These are phyloP conservation scores for Cerceris ruficornis DNA, from an alignment of 2,888 invertebrate genomes.

Conservation along the genomic window DNA sequence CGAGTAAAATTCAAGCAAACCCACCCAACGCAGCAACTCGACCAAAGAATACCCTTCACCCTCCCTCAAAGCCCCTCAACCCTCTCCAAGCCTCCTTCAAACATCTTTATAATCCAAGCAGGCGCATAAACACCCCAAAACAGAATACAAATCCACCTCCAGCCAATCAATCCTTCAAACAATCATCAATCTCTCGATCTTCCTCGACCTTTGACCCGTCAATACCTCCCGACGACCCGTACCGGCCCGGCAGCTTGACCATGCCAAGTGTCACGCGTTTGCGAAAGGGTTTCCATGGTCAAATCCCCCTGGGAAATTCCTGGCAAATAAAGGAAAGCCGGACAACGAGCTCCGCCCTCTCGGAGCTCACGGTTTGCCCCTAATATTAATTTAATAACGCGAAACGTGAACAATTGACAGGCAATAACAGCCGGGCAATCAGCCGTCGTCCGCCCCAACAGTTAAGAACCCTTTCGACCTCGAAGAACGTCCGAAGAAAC, in stretches of 20 bases:
- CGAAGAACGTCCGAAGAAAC: constrained; percentile 39
- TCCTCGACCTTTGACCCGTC: constrained; percentile 20
- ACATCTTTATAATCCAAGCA: neutral
- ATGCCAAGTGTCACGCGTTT: constrained; percentile 24
- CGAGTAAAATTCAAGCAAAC: too few relatives aligned
- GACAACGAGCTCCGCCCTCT: constrained; percentile 53
- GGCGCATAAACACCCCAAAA: neutral
- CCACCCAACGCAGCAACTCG: too few relatives aligned
- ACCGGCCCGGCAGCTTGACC: constrained; percentile 29
- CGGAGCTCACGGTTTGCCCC: constrained; percentile 64
- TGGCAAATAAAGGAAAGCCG: constrained; percentile 74
- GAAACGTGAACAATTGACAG: constrained; percentile 79
- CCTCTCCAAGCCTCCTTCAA: too few relatives aligned
- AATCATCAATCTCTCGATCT: constrained; percentile 31
- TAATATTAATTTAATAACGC: constrained; percentile 81
- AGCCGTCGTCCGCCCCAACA: constrained; percentile 71
- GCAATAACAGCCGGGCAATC: constrained; percentile 80
- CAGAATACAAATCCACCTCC: neutral
- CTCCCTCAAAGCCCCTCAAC: too few relatives aligned
- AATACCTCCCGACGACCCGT: constrained; percentile 4
- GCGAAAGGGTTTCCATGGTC: constrained; percentile 33
- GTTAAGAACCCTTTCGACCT: constrained; percentile 69
- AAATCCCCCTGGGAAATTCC: constrained; percentile 76
- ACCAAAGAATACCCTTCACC: too few relatives aligned
- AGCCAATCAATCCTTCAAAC: neutral